These are phyloP conservation scores for Rhodophaea formosa DNA, from an alignment of 2,888 invertebrate species.

Conservation along the genomic window DNA sequence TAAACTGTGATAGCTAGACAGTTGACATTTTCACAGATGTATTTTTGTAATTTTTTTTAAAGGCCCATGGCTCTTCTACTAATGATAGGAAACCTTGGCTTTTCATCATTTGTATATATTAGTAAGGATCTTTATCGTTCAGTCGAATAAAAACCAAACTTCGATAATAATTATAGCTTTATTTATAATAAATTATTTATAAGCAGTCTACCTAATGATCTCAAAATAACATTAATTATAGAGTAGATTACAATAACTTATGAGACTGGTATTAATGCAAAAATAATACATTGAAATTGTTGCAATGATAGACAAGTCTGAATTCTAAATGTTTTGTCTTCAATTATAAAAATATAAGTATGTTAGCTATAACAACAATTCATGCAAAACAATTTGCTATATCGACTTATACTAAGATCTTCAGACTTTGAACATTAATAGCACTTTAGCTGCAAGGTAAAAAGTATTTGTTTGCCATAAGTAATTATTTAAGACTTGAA, in stretches of 20 bases:
- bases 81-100: too few relatives aligned
- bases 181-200: conserved; percentile 58
- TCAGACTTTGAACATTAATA: background rate
- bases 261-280: background rate
- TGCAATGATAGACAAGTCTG: background rate
- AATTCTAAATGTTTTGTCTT: too few relatives aligned
- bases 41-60: too few relatives aligned
- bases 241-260: conserved; percentile 6
- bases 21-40: too few relatives aligned
- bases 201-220: conserved; percentile 51
- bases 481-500: too few relatives aligned
- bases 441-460: background rate
- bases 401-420: background rate
- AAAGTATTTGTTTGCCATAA: too few relatives aligned
- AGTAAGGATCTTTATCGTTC: too few relatives aligned
- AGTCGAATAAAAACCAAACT: conserved; percentile 1
- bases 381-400: background rate
- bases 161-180: conserved; percentile 44
- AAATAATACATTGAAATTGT: conserved; percentile 11
- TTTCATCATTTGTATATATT: too few relatives aligned
- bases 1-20: too few relatives aligned
- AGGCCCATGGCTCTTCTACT: too few relatives aligned
- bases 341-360: background rate
- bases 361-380: background rate
- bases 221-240: conserved; percentile 20